Percentiles rank a stretch among this genome's conserved stretches.
These are phyloP conservation scores for Glaucopsyche alexis DNA, from an alignment of 2,888 invertebrate genomes.

Conservation along the genomic window DNA sequence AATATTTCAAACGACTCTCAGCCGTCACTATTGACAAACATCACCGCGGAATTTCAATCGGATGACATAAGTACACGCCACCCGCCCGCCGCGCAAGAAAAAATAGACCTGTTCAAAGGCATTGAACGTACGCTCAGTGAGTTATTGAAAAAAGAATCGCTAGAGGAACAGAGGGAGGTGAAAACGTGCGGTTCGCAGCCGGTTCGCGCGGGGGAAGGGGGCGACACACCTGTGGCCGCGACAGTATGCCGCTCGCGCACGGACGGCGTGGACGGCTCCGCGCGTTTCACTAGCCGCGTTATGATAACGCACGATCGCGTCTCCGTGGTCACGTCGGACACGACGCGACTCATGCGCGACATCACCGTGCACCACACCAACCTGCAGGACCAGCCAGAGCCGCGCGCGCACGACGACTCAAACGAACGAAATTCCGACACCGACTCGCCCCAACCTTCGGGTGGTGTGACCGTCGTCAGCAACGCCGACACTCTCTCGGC, in stretches of 20 bases:
- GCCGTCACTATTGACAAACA: constrained; percentile 52
- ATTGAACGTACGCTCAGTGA: constrained; percentile 78
- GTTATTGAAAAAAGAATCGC: constrained; percentile 78
- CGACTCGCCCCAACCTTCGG: constrained; percentile 71
- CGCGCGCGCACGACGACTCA: constrained; percentile 56
- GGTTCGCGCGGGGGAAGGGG: constrained; percentile 71
- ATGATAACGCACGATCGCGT: constrained; percentile 92
- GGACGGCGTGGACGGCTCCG: constrained; percentile 79
- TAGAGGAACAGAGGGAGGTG: constrained; percentile 72
- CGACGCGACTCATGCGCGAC: constrained; percentile 85
- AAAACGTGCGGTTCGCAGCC: constrained; percentile 69
- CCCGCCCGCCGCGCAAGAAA: constrained; percentile 51
- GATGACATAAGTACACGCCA: constrained; percentile 46
- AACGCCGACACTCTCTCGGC: constrained; percentile 85
- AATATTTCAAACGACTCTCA: constrained; percentile 49
- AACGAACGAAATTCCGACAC: constrained; percentile 71
- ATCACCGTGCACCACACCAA: constrained; percentile 84
- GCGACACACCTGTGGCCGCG: constrained; percentile 73
- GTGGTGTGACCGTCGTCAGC: constrained; percentile 84
- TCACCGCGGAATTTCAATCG: constrained; percentile 59
- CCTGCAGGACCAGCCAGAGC: constrained; percentile 75
- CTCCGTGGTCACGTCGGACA: constrained; percentile 87
- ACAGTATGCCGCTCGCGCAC: constrained; percentile 78
- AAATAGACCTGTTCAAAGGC: constrained; percentile 76
- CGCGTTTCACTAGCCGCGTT: constrained; percentile 92